phyloP scores from a whole-genome alignment of 1,140 invertebrate genomes.

The Sogatella furcifera region DNA sequence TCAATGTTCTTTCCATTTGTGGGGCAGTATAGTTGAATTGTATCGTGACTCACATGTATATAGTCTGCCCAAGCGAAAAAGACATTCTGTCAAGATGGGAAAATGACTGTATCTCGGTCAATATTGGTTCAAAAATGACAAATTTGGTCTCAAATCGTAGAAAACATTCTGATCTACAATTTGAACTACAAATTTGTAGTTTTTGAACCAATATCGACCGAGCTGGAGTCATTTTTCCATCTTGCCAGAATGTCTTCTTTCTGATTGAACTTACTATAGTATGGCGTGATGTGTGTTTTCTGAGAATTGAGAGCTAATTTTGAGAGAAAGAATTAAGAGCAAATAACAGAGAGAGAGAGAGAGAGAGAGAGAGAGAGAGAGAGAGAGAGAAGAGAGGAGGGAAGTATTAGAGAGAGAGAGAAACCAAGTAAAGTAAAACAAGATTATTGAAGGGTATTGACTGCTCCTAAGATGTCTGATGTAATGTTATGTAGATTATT shows the following conservation, averaged over 20 bases:
- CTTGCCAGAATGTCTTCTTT: too few species aligned
- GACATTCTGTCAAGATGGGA: too few species aligned
- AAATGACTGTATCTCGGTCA: too few species aligned
- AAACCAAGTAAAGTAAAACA: slow-evolving; percentile 7
- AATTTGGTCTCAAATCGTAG: too few species aligned
- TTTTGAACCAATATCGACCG: too few species aligned
- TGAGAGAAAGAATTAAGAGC: background rate
- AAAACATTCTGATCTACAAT: too few species aligned
- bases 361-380: slow-evolving; percentile 7
- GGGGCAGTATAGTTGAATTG: background rate
- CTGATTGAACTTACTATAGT: too few species aligned
- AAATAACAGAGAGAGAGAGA: slow-evolving; percentile 4
- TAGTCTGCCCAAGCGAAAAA: too few species aligned
- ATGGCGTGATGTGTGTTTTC: too few species aligned
- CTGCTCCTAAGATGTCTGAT: background rate
- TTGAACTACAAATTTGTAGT: too few species aligned
- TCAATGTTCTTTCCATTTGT: background rate
- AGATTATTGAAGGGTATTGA: background rate
- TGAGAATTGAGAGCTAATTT: background rate
- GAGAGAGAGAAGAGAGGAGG: background rate
- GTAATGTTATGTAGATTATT: background rate
- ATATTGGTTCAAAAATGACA: too few species aligned
- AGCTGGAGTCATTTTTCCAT: too few species aligned
- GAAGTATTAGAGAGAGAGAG: background rate
- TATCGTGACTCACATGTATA: background rate